Base-by-base conservation (phyloP, 2,113 vertebrate species). In the Siniperca chuatsi region DNA sequence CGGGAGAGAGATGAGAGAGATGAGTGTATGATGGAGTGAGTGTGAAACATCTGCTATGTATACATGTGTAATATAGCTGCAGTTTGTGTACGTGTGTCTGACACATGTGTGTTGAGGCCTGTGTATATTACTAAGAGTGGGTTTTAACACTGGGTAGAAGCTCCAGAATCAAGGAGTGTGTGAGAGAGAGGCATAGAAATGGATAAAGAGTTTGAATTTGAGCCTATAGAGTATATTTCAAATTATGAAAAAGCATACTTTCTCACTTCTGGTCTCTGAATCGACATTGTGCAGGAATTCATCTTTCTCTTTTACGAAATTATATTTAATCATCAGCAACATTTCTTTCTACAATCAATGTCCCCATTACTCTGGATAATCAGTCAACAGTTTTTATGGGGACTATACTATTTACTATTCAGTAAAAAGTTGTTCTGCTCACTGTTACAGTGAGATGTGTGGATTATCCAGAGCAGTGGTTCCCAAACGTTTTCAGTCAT, bases 1-100 rank as follows among this genome's bases (percentile, higher is more conserved):
- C 96, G 95, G 94, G 84, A 85, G 75, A 82, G 72, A 83, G 89
- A 92, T 76, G 89, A 89, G 87, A 86, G 83, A 79, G 82, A 87
- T 80, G 84, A 82, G 75, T 76, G 89, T 82, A 29, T 70, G 82
- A 91, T 84, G 89, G 82, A 85, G 72, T 2, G 87, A 83, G 83
- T 79, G 78, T 79, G 82, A 73, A 65, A 75, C 81, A 71, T 88
- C 76, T 77, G 58, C 78, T 80, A 83, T 85, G 90, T 88, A 40
- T 77, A 89, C 88, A 84, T 89, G 75, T 93, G 90, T 90, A 84
- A 81, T 79, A 6, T 81, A 60, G 13, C 60, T 83, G 54, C 65
- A 57, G 81, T 50, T 6, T 72, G 40, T 60, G 61, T 50, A 2
- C 70, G 65, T 77, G 16, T 73, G n/a, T 65, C 50, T 37, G 57